Base-by-base conservation (phyloP, 23 tunicate species). In the Aplidium turbinatum region DNA sequence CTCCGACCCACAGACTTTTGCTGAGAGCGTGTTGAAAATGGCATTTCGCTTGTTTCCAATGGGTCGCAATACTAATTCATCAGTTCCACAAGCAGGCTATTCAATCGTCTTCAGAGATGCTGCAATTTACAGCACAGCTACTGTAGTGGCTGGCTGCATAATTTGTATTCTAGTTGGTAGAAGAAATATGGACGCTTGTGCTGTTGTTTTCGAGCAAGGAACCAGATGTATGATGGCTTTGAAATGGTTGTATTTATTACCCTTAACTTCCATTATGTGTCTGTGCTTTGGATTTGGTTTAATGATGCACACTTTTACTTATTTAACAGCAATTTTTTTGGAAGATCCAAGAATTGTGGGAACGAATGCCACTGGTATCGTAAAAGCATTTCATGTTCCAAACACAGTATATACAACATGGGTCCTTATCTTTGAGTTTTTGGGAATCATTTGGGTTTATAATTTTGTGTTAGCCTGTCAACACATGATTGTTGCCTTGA, bases 221-320 rank as follows among this genome's bases (percentile, higher is more conserved):
- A 64, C 61, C 7, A 23, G 33, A 16, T 67, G 74, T 20, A 42
- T 77, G 42, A 23, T 77, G 35, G 77, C 65, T 18, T 16, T 89
- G 30, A 72, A 85, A 62, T 82, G 89, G 96, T 42, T 89, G 2
- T 89, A 89, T 63, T 18, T 89, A 4, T 53, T 89, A 6, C 96
- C 96, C 2, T 42, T 82, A 1, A 5, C 69, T 31, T 53, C 96
- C 11, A 26, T 82, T 3, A 45, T 57, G 19, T 70, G 77, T 0
- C 18, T 82, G 11, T 35, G 56, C 32, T 72, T 89, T 33, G 89
- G 80, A 1, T 66, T 85, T 35, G 77, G 85, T 16, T 45, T 89
- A 16, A 72, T 81, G 75, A 39, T 73, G 25, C 63, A 60, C 32
- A 82, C 96, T 21, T 50, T 89, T 1, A 72, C 38, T 28, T 30